Conservation (phyloP, 2,113 vertebrate species). For the Chlamydotis undulata region DNA sequence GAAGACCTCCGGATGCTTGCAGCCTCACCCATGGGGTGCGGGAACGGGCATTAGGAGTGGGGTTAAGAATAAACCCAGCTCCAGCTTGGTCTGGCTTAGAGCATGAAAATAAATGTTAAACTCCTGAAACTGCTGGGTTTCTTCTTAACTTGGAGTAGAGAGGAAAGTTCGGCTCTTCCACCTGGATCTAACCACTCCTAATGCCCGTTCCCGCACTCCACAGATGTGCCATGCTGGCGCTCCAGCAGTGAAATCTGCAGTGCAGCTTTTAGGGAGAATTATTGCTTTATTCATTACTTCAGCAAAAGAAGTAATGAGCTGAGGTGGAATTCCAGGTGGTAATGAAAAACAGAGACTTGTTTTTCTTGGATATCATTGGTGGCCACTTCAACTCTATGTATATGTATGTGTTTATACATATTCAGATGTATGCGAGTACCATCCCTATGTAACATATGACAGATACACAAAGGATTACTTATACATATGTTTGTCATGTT, state of each 20-base stretch:
- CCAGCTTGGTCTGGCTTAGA: background rate
- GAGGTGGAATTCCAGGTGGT: background rate
- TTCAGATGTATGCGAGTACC: background rate
- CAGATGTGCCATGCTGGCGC: background rate
- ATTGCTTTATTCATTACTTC: background rate
- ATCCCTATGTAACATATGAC: too few species aligned
- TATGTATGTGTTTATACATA: background rate
- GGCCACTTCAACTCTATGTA: background rate
- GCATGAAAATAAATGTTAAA: background rate
- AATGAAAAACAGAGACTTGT: background rate
- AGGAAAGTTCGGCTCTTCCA: background rate
- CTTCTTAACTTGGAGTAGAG: background rate
- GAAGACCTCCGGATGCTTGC: background rate
- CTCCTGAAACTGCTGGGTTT: background rate
- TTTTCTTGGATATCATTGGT: background rate
- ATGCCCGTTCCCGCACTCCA: fast-evolving
- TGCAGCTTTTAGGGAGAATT: background rate
- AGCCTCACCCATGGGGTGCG: background rate
- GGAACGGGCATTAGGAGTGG: too few species aligned
- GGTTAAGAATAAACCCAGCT: background rate
- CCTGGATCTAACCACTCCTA: background rate
- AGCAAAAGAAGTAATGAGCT: background rate
- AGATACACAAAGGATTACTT: background rate
- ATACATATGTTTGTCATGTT: background rate
- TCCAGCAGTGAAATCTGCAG: background rate